A percentile compares a stretch with the other conserved stretches of the same genome.
Conservation (phyloP, 2,888 invertebrate species). For the Seladonia tumulorum region DNA sequence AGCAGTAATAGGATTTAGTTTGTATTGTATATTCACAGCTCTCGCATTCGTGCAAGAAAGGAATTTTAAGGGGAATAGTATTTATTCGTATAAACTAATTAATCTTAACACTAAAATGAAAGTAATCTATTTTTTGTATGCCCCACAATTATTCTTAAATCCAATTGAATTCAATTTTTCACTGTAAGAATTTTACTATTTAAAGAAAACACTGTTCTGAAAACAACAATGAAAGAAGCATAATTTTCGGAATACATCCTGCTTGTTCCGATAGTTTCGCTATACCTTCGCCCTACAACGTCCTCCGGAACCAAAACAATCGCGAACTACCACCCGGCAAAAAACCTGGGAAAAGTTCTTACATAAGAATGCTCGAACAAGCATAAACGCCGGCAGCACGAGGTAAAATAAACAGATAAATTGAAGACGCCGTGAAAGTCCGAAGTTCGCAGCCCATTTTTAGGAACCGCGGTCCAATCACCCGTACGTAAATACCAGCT, state of each 20-base stretch:
- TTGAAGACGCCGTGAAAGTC: not conserved
- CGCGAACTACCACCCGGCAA: not conserved
- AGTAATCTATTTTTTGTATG: too few species aligned
- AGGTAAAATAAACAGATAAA: not conserved
- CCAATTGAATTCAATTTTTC: not conserved
- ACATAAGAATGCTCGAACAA: not conserved
- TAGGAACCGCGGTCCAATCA: not conserved
- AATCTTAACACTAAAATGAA: too few species aligned
- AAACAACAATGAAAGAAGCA: not conserved
- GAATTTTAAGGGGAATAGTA: too few species aligned
- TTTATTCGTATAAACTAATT: too few species aligned
- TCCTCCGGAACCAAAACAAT: not conserved
- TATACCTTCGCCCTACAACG: not conserved
- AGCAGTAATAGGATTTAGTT: not conserved
- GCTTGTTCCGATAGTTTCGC: not conserved
- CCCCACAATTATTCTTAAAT: not conserved
- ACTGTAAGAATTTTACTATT: not conserved
- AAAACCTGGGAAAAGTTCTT: not conserved
- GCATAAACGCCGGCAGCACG: not conserved
- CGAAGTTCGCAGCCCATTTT: not conserved
- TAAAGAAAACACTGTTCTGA: not conserved
- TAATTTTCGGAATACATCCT: not conserved
- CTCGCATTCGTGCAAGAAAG: not conserved
- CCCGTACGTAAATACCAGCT: slow-evolving; percentile 5
- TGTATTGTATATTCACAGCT: not conserved